Percentiles rank a stretch among this genome's conserved stretches.
Conservation (phyloP, 2,113 vertebrate genomes). For the Pluvialis apricaria region DNA sequence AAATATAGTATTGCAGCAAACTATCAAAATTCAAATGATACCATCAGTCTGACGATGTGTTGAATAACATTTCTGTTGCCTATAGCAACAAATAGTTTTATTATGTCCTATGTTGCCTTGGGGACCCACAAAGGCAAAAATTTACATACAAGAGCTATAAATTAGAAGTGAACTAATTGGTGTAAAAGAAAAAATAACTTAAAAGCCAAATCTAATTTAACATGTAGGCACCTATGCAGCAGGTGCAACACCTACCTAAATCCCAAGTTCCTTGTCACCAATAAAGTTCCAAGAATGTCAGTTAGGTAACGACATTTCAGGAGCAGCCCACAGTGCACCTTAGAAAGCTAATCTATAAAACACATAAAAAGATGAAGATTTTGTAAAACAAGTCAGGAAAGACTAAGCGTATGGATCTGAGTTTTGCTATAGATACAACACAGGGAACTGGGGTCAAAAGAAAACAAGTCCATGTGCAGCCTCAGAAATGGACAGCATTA, state of each 20-base stretch:
- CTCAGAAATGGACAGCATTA: not conserved
- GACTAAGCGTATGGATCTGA: not conserved
- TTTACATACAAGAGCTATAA: not conserved
- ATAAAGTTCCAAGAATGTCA: not conserved
- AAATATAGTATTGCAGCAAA: not conserved
- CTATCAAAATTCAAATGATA: slow-evolving; percentile 24
- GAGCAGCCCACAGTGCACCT: not conserved
- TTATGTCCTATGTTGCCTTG: not conserved
- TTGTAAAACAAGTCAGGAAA: not conserved
- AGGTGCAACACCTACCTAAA: not conserved
- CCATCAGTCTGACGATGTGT: not conserved
- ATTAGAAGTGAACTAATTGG: not conserved
- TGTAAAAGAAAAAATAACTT: not conserved
- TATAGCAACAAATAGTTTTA: slow-evolving; percentile 19
- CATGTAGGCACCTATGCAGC: not conserved
- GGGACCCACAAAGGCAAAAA: not conserved
- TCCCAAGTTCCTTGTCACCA: not conserved
- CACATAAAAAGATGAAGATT: not conserved
- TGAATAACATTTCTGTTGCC: slow-evolving; percentile 19
- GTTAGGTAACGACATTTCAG: not conserved
- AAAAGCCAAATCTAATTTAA: not conserved
- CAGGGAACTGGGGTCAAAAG: not conserved
- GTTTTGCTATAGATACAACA: not conserved
- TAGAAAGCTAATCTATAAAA: not conserved
- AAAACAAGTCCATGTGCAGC: not conserved